These are phyloP conservation scores for Aldrovandia affinis DNA, from an alignment of 2,797 vertebrate genomes.

Conservation along the genomic window DNA sequence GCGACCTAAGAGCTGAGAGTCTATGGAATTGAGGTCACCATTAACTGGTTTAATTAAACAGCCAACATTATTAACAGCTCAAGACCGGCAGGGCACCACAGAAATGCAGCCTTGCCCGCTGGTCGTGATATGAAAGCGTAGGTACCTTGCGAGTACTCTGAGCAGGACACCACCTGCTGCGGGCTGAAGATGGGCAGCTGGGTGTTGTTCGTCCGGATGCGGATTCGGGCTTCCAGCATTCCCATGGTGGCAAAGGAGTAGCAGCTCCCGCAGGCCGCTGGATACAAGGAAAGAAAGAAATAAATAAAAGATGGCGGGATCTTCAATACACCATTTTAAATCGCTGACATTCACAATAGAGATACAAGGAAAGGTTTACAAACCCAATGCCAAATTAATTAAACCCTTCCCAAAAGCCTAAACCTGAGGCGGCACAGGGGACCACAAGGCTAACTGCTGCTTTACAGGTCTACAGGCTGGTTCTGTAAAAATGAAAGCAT, in stretches of 20 bases:
- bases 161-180: slow-evolving; percentile 94
- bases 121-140: neutral
- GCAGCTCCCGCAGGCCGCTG: slow-evolving; percentile 89
- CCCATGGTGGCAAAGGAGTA: slow-evolving; percentile 91
- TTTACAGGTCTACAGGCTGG: neutral
- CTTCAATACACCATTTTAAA: neutral
- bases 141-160: slow-evolving; percentile 92
- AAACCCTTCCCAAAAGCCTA: neutral
- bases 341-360: neutral
- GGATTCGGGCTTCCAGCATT: slow-evolving; percentile 91
- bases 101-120: neutral
- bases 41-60: neutral
- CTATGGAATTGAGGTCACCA: neutral
- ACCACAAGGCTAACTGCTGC: neutral
- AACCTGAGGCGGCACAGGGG: neutral
- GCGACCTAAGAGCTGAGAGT: neutral
- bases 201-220: slow-evolving; percentile 87
- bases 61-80: neutral
- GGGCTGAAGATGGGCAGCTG: slow-evolving; percentile 85
- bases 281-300: too few relatives aligned
- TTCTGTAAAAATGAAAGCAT: neutral
- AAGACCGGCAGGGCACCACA: neutral
- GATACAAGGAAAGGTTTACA: neutral
- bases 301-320: neutral
- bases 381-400: neutral